Conservation (phyloP, 2,888 invertebrate species). For the Saturnia pavonia region DNA sequence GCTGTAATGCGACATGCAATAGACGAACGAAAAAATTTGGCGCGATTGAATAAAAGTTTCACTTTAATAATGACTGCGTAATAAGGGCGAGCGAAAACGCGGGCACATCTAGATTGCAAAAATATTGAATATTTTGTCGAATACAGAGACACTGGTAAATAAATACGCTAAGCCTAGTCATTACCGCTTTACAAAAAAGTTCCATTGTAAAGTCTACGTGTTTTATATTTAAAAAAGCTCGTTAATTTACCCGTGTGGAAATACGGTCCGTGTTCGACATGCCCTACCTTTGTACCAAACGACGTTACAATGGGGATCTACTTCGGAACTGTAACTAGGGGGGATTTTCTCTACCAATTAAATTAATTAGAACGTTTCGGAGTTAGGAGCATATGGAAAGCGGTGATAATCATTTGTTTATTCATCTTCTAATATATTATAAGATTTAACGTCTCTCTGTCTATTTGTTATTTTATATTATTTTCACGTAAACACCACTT, state of each 20-base stretch:
- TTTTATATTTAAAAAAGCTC: background rate
- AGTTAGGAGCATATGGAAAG: background rate
- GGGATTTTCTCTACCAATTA: background rate
- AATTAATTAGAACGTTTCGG: background rate
- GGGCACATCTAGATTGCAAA: background rate
- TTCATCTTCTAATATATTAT: too few species aligned
- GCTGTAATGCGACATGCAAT: too few species aligned
- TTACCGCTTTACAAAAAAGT: background rate
- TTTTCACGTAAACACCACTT: too few species aligned
- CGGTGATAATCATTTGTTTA: background rate
- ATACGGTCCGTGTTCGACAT: background rate
- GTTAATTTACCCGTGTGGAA: background rate
- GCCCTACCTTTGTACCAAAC: background rate
- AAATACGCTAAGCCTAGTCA: background rate
- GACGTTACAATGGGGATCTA: background rate
- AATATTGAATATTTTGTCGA: background rate
- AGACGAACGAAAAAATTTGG: too few species aligned
- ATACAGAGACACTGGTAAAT: background rate
- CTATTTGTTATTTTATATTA: too few species aligned
- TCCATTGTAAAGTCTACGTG: background rate
- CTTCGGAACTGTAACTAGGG: background rate
- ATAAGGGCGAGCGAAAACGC: too few species aligned
- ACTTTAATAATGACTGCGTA: too few species aligned
- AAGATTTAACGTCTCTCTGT: too few species aligned
- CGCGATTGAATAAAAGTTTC: too few species aligned